Base-by-base conservation (phyloP, 2,113 vertebrate genomes). In the Mesembrinibis cayennensis region DNA sequence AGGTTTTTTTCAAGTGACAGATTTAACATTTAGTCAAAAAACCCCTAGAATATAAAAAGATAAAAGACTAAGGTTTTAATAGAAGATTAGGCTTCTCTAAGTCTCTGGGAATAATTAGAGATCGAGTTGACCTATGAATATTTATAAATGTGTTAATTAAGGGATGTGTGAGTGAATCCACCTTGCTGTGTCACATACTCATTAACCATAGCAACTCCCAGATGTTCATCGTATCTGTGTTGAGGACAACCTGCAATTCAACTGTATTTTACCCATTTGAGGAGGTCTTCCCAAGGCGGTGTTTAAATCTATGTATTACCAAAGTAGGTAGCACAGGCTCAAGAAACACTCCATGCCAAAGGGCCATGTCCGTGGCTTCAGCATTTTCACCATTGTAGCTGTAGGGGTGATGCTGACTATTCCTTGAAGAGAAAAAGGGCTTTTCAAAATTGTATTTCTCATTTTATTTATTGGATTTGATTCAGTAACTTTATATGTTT, bases 131-230 rank as follows among this genome's bases (percentile, higher is more conserved):
- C 82, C 87, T 88, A 83, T 97, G 93, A 97, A 96, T 98, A 97
- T 97, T 97, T 92, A 97, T 95, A 30, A 50, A 79, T 62, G 50
- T 91, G 77, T 93, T 98, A 96, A 97, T 97, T 97, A 96, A 94
- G 65, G 56, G 62, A 66, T 69, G 30, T 93, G 72, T 87, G 90
- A 87, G 67, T 77, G 76, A 95, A 70, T 88, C 80, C 47, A 80
- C 73, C 73, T 74, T 95, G 61, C 91, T 59, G 59, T 91, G 76
- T 93, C 86, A 82, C 71, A 19, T 77, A 65, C 80, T 53, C 86
- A 81, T 94, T 97, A 93, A 93, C 90, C 73, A 50, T 53, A 65
- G 74, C 32, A 89, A 16, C 44, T 87, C 92, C 77, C 89, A 94
- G 44, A n/a, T 90, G 71, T 96, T 95, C 56, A 13, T 16, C 2